These are phyloP conservation scores for Elgaria multicarinata DNA, from an alignment of 2,113 vertebrate species.

Conservation along the genomic window DNA sequence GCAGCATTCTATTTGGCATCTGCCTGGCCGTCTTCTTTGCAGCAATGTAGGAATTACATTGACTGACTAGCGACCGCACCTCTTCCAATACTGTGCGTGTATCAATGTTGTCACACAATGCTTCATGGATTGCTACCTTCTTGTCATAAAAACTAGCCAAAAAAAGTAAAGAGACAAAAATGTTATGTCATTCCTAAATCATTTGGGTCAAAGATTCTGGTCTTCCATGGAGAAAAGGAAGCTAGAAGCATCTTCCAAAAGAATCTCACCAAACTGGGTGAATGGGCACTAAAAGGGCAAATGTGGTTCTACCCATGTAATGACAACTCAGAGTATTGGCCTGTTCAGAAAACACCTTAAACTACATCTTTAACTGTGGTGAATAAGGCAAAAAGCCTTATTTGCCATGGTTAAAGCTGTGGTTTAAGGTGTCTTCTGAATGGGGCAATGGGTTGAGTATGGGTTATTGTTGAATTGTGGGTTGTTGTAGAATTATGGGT, in stretches of 20 bases:
- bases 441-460: no score
- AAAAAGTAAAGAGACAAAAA: neutral
- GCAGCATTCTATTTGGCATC: conserved; percentile 85
- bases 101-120: conserved; percentile 95
- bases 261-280: neutral
- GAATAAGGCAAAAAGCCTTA: no score
- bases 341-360: no score
- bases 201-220: conserved; percentile 12
- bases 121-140: conserved; percentile 86
- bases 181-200: neutral
- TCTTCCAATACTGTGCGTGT: conserved; percentile 91
- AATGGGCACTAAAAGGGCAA: neutral
- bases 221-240: neutral
- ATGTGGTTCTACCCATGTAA: neutral
- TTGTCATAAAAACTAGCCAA: conserved; percentile 85
- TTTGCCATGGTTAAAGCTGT: no score
- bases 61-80: conserved; percentile 88
- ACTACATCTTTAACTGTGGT: no score
- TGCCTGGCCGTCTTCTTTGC: conserved; percentile 83
- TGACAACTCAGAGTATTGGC: no score
- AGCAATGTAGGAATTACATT: conserved; percentile 93
- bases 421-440: no score
- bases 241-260: neutral
- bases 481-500: no score
- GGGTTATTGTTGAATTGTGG: no score